A percentile compares a stretch with the other conserved stretches of the same genome.
phyloP scores from a whole-genome alignment of 2,797 vertebrate genomes.

The Synanceia verrucosa region DNA sequence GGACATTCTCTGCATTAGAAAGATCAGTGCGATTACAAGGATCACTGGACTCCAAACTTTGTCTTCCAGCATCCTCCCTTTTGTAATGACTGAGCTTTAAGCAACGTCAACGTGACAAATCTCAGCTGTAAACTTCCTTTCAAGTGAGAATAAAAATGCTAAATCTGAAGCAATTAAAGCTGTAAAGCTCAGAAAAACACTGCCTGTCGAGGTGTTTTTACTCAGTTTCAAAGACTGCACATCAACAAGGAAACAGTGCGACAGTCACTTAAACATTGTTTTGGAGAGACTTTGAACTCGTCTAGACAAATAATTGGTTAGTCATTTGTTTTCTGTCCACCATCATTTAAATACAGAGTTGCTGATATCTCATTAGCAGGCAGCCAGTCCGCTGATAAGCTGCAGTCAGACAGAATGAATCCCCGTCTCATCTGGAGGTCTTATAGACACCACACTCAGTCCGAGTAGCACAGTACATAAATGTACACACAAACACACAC shows the following conservation, averaged over 20 bases:
- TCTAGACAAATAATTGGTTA: conserved; percentile 51
- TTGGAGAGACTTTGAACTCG: conserved; percentile 29
- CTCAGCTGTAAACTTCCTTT: conserved; percentile 31
- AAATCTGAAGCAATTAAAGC: conserved; percentile 8
- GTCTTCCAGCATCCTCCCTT: conserved; percentile 20
- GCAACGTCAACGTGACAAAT: conserved; percentile 17
- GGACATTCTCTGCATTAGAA: conserved; percentile 41
- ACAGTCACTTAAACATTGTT: conserved; percentile 36
- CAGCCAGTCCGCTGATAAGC: conserved; percentile 71
- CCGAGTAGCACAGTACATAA: conserved; percentile 14
- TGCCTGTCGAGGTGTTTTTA: background rate
- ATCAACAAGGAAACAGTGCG: conserved; percentile 9
- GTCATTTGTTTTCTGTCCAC: conserved; percentile 31
- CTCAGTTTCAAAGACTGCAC: conserved; percentile 16
- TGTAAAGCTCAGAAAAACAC: background rate
- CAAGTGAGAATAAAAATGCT: conserved; percentile 1
- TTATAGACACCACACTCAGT: conserved; percentile 52
- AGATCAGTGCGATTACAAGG: conserved; percentile 49
- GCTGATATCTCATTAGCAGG: conserved; percentile 68
- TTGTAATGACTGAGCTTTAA: conserved; percentile 25
- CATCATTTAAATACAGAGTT: conserved; percentile 49
- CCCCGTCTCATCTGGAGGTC: conserved; percentile 65
- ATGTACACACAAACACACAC: conserved; percentile 24
- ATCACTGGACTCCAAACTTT: conserved; percentile 45
- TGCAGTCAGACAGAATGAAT: conserved; percentile 71